A percentile compares a stretch with the other conserved stretches of the same genome.
Evolutionary conservation across 1,140 invertebrate genomes (phyloP).

Genomic region (Pogonomyrmex barbatus): DNA sequence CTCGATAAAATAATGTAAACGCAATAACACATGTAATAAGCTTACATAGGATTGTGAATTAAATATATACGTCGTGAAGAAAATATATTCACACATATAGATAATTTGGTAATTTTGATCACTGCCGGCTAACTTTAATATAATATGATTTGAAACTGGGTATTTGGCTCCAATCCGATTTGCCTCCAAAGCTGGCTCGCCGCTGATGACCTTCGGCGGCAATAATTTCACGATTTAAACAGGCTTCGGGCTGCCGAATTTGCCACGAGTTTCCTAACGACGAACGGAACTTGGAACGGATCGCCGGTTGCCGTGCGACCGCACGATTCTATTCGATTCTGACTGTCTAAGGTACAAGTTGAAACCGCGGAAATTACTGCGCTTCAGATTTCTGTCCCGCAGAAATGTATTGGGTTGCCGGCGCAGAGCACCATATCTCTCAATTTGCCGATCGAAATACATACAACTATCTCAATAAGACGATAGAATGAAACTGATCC

Average conservation of each 20-base stretch:
- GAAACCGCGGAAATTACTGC: constrained; percentile 45
- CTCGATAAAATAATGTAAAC: background rate
- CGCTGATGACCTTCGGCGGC: constrained; percentile 47
- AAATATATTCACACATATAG: background rate
- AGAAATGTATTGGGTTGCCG: constrained; percentile 34
- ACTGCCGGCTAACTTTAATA: constrained; percentile 10
- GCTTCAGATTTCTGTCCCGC: constrained; percentile 36
- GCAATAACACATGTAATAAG: background rate
- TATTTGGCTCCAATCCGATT: constrained; percentile 47
- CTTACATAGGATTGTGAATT: background rate
- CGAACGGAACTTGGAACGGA: constrained; percentile 19
- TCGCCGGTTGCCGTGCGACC: constrained; percentile 55
- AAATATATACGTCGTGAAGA: background rate
- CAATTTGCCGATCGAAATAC: constrained; percentile 15
- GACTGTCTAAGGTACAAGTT: constrained; percentile 49
- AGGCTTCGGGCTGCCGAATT: constrained; percentile 30
- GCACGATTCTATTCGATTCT: constrained; percentile 50
- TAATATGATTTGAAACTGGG: constrained; percentile 12
- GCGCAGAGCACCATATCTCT: constrained; percentile 1
- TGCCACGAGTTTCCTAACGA: constrained; percentile 53
- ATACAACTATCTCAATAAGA: background rate
- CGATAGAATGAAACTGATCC: background rate
- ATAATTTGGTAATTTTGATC: constrained; percentile 29
- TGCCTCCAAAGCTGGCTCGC: constrained; percentile 28
- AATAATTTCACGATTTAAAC: constrained; percentile 62